A percentile compares a stretch with the other conserved stretches of the same genome.
phyloP scores from a whole-genome alignment of 2,888 invertebrate genomes.

The Acrobasis consociella region DNA sequence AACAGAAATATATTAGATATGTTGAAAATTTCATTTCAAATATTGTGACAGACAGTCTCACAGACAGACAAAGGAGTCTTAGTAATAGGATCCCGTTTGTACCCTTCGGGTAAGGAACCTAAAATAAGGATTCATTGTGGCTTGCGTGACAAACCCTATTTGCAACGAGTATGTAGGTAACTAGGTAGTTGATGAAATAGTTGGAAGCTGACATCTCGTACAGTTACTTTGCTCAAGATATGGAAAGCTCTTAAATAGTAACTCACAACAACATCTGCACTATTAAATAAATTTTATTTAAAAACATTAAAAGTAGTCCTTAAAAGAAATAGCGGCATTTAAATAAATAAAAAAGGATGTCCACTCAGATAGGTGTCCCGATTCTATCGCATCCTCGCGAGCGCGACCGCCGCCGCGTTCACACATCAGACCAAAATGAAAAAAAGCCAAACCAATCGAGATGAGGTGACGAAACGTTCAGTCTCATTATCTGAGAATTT shows the following conservation, averaged over 20 bases:
- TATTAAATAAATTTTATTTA: slow-evolving; percentile 38
- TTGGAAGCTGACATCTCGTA: too few relatives aligned
- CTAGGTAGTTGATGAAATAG: too few relatives aligned
- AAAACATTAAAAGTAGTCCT: slow-evolving; percentile 54
- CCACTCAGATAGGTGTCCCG: slow-evolving; percentile 66
- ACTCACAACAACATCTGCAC: slow-evolving; percentile 1
- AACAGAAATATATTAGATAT: too few relatives aligned
- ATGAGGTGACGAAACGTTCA: slow-evolving; percentile 83
- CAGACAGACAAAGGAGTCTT: too few relatives aligned
- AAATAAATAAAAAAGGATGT: slow-evolving; percentile 75
- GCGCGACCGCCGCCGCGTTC: slow-evolving; percentile 74
- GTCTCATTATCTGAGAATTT: slow-evolving; percentile 83
- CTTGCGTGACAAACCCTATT: too few relatives aligned
- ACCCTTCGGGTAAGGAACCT: too few relatives aligned
- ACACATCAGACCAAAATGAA: slow-evolving; percentile 76
- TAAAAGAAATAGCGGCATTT: slow-evolving; percentile 75
- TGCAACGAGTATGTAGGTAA: too few relatives aligned
- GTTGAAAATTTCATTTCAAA: too few relatives aligned
- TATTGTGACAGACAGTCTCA: too few relatives aligned
- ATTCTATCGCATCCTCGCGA: slow-evolving; percentile 67
- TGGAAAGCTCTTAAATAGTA: background rate
- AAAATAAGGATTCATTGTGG: too few relatives aligned
- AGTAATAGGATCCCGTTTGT: too few relatives aligned
- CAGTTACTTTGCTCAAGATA: too few relatives aligned
- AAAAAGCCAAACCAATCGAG: slow-evolving; percentile 79